Conservation (phyloP, 2,797 vertebrate genomes). For the Carcharodon carcharias region DNA sequence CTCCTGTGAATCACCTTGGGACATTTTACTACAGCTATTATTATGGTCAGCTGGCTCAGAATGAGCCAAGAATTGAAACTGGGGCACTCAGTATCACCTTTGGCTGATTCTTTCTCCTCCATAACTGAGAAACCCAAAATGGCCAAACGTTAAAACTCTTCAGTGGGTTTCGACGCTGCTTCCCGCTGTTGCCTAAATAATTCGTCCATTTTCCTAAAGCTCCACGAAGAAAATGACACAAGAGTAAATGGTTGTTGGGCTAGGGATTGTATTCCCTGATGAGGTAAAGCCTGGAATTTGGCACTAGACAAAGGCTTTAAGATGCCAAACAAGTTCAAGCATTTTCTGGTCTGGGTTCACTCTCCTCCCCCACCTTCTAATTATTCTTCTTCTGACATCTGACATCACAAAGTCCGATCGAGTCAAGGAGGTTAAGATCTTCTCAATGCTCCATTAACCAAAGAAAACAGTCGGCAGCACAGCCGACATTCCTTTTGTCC, state of each 20-base stretch:
- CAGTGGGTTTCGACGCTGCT: background rate
- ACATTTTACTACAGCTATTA: background rate
- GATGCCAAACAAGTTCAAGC: background rate
- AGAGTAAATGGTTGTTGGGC: background rate
- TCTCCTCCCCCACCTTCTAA: background rate
- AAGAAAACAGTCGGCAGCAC: constrained; percentile 1
- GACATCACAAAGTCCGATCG: background rate
- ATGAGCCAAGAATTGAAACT: background rate
- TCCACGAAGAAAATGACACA: background rate
- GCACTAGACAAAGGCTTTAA: background rate
- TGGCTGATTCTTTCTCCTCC: background rate
- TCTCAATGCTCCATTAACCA: constrained; percentile 19
- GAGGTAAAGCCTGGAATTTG: background rate
- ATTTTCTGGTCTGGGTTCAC: background rate
- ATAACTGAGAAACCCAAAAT: background rate
- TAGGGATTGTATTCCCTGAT: background rate
- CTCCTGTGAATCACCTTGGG: background rate
- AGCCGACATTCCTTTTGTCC: background rate
- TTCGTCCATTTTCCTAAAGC: background rate
- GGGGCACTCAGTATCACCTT: background rate
- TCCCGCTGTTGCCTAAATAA: background rate
- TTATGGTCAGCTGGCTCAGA: background rate
- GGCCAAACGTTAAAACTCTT: background rate
- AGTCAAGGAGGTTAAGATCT: background rate
- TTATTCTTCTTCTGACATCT: background rate